Conservation (phyloP, 2,797 vertebrate species). For the Rhinella marina region DNA sequence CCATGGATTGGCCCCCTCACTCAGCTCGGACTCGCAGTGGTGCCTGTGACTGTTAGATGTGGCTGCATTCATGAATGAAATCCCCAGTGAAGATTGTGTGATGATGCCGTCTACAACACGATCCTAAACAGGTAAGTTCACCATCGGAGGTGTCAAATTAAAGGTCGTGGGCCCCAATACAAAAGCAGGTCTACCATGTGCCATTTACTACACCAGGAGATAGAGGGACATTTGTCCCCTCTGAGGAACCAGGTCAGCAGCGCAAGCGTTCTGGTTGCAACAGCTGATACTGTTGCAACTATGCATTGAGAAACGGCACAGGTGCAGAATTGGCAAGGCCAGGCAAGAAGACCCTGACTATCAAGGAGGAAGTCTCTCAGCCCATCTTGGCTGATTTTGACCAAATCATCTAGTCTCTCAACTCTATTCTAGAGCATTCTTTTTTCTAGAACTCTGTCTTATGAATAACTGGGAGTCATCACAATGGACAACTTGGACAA, state of each 20-base stretch:
- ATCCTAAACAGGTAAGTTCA: conserved; percentile 64
- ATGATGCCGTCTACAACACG: conserved; percentile 33
- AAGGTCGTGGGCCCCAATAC: background rate
- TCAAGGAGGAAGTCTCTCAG: too few species aligned
- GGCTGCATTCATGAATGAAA: conserved; percentile 55
- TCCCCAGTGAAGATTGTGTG: conserved; percentile 52
- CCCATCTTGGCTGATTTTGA: too few species aligned
- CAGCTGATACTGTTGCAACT: too few species aligned
- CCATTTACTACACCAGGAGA: background rate
- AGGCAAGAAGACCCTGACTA: too few species aligned
- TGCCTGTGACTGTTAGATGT: conserved; percentile 62
- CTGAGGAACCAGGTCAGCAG: background rate
- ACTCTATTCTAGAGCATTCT: too few species aligned
- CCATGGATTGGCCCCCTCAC: conserved; percentile 65
- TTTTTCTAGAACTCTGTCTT: too few species aligned
- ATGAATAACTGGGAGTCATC: too few species aligned
- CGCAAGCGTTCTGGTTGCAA: too few species aligned
- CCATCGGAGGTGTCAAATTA: background rate
- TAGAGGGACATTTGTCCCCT: background rate
- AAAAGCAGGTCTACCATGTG: background rate
- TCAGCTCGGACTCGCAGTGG: conserved; percentile 39
- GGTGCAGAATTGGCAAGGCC: too few species aligned
- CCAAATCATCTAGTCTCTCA: too few species aligned
- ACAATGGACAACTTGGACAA: too few species aligned
- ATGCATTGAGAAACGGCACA: too few species aligned